Conservation (phyloP, 2,797 vertebrate species). For the Scomberomorus guttatus region DNA sequence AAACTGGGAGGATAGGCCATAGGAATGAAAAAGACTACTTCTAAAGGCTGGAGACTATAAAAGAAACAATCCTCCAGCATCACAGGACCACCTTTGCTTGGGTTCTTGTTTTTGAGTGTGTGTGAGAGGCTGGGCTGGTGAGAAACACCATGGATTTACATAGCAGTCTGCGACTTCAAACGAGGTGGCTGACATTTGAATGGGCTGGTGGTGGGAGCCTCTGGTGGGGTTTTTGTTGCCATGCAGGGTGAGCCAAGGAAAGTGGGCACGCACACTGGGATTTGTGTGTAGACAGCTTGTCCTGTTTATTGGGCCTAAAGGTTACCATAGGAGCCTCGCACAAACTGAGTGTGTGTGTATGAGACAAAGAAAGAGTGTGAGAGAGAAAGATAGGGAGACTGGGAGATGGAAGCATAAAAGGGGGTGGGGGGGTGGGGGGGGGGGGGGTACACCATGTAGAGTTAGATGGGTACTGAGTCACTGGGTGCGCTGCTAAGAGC, state of each 20-base stretch:
- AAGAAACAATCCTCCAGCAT: conserved; percentile 70
- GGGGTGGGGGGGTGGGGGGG: too few relatives aligned
- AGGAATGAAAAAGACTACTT: conserved; percentile 63
- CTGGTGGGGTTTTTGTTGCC: conserved; percentile 79
- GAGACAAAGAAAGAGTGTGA: conserved; percentile 61
- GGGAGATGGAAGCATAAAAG: conserved; percentile 40
- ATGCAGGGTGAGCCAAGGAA: conserved; percentile 78
- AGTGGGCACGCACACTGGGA: conserved; percentile 76
- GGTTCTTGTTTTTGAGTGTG: conserved; percentile 65
- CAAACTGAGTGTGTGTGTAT: conserved; percentile 46
- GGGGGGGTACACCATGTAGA: conserved; percentile 23
- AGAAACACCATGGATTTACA: conserved; percentile 82
- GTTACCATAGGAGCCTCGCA: conserved; percentile 82
- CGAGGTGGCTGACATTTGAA: conserved; percentile 82
- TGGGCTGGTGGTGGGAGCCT: conserved; percentile 78
- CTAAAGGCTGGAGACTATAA: conserved; percentile 68
- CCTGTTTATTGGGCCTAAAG: conserved; percentile 80
- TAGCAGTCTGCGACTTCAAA: conserved; percentile 81
- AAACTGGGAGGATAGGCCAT: conserved; percentile 53
- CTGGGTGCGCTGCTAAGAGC: conserved; percentile 18
- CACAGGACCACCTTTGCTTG: conserved; percentile 78
- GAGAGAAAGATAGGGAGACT: conserved; percentile 55
- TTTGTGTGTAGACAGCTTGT: conserved; percentile 78
- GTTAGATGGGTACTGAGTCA: conserved; percentile 58
- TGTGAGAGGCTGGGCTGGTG: conserved; percentile 74